These are phyloP conservation scores for Eurystomus glaucurus DNA, from an alignment of 2,797 vertebrate genomes.

Conservation along the genomic window DNA sequence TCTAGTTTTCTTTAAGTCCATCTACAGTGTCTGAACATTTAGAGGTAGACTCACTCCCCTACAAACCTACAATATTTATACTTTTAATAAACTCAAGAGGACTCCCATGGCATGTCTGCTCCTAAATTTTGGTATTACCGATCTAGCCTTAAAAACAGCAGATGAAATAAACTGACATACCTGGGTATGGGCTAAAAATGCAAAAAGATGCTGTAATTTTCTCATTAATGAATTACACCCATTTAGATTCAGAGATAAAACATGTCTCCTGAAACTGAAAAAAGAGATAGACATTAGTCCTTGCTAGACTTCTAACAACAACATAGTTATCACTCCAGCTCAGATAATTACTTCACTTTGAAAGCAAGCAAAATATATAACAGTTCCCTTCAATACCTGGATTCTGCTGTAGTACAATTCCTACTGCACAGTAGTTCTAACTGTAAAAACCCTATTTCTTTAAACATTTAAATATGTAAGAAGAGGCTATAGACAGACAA, in stretches of 20 bases:
- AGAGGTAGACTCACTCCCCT: neutral
- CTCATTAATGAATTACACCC: slow-evolving; percentile 94
- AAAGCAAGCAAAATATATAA: neutral
- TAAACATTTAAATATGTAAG: neutral
- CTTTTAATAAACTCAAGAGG: neutral
- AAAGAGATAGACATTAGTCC: neutral
- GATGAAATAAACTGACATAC: slow-evolving; percentile 77
- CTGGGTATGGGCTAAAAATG: slow-evolving; percentile 98
- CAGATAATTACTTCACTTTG: neutral
- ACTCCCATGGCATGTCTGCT: neutral
- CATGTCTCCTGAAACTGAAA: slow-evolving; percentile 94
- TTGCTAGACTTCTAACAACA: neutral
- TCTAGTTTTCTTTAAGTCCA: neutral
- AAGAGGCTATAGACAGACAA: neutral
- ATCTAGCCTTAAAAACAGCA: neutral
- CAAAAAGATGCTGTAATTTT: slow-evolving; percentile 97
- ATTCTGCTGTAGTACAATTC: neutral
- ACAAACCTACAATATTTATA: neutral
- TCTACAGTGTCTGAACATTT: neutral
- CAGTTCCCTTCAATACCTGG: neutral
- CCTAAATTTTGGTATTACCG: neutral
- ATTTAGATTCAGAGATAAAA: slow-evolving; percentile 93
- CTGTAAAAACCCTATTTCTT: neutral
- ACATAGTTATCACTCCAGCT: neutral
- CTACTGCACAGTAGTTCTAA: neutral